Evolutionary conservation across 2,113 vertebrate genomes (phyloP).

Genomic region (Prionailurus viverrinus): DNA sequence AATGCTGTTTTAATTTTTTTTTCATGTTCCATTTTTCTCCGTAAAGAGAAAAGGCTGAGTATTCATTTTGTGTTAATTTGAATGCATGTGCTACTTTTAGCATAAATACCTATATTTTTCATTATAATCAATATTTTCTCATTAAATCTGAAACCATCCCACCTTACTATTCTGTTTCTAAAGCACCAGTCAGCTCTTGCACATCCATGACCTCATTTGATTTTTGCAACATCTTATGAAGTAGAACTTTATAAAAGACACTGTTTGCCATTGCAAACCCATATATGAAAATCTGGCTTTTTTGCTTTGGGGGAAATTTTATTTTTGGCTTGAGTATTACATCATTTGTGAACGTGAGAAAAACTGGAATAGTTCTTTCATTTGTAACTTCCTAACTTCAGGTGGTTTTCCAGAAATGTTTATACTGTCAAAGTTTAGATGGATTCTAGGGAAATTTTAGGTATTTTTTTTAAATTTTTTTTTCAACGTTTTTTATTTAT

Average conservation of each 20-base stretch:
- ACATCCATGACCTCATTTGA: not conserved
- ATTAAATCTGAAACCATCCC: not conserved
- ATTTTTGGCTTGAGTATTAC: constrained; percentile 33
- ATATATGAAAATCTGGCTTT: not conserved
- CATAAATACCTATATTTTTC: constrained; percentile 42
- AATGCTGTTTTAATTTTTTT: not conserved
- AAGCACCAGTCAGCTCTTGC: not conserved
- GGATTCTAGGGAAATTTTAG: not conserved
- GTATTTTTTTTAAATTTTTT: not conserved
- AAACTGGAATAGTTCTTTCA: not conserved
- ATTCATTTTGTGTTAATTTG: constrained; percentile 40
- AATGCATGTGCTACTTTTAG: not conserved
- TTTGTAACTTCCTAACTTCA: not conserved
- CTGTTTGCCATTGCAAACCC: not conserved
- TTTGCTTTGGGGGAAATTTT: not conserved
- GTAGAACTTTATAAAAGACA: not conserved
- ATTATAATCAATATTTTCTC: constrained; percentile 13
- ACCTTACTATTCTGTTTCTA: not conserved
- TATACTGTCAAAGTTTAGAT: not conserved
- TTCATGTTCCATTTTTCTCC: not conserved
- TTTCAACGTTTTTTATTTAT: no score
- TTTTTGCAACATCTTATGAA: not conserved
- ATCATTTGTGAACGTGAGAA: constrained; percentile 3
- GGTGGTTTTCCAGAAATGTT: constrained; percentile 22
- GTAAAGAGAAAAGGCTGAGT: not conserved